These are phyloP conservation scores for Muscina levida DNA, from an alignment of 2,888 invertebrate species.

Conservation along the genomic window DNA sequence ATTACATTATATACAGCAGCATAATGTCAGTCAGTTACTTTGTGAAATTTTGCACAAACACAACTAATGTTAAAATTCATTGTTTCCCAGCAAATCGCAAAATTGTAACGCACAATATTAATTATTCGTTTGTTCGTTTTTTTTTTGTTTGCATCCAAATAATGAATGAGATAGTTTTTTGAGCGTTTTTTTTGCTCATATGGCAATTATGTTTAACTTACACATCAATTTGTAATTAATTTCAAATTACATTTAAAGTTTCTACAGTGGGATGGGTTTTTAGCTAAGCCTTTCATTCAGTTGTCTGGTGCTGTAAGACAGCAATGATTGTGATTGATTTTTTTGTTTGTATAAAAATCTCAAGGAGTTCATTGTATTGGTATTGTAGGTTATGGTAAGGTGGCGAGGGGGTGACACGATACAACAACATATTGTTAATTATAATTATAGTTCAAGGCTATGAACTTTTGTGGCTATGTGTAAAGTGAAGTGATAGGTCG, in stretches of 20 bases:
- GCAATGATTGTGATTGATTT: slow-evolving; percentile 41
- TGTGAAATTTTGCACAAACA: background rate
- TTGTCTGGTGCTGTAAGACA: background rate
- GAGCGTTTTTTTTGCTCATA: background rate
- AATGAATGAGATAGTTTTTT: slow-evolving; percentile 25
- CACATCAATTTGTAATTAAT: slow-evolving; percentile 54
- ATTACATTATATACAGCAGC: slow-evolving; percentile 1
- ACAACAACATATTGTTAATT: too few species aligned
- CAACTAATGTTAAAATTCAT: too few species aligned
- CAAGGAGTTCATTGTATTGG: slow-evolving; percentile 27
- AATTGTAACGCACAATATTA: too few species aligned
- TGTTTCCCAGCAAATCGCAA: too few species aligned
- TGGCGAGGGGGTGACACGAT: too few species aligned
- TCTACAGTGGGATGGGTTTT: slow-evolving; percentile 29
- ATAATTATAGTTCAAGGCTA: too few species aligned
- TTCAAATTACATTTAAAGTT: slow-evolving; percentile 32
- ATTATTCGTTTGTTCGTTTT: background rate
- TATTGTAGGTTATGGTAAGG: too few species aligned
- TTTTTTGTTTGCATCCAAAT: slow-evolving; percentile 6
- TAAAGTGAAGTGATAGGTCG: too few species aligned
- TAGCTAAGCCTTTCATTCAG: slow-evolving; percentile 24
- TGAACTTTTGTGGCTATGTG: too few species aligned
- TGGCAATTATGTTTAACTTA: slow-evolving; percentile 23
- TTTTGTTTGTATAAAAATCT: slow-evolving; percentile 34
- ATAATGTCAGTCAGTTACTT: slow-evolving; percentile 33